Conservation (phyloP, 2,888 invertebrate genomes). For the Limenitis camilla region DNA sequence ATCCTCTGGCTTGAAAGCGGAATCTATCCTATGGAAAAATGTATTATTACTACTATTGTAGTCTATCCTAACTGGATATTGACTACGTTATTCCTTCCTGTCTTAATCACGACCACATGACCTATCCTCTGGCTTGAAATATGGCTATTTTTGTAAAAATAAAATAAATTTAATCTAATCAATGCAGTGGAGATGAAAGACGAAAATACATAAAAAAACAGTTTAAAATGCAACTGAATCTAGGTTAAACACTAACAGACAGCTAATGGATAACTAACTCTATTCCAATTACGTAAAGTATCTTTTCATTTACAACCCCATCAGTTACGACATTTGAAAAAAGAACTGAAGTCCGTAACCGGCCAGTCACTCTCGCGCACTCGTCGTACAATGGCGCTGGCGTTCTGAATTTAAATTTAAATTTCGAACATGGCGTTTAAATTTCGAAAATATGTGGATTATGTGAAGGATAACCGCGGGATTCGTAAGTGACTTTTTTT, state of each 20-base stretch:
- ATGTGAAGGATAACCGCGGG: constrained; percentile 21
- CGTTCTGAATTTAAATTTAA: constrained; percentile 11
- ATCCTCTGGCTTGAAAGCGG: too few species aligned
- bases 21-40: too few species aligned
- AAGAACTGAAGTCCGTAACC: constrained; percentile 5
- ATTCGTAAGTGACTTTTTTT: too few species aligned
- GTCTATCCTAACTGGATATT: too few species aligned
- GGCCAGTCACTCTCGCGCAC: constrained; percentile 29
- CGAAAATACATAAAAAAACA: background rate
- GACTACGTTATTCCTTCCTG: too few species aligned
- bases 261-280: background rate
- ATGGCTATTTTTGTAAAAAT: too few species aligned
- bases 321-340: constrained; percentile 2
- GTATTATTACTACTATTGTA: too few species aligned
- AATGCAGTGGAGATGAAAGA: background rate
- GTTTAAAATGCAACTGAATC: constrained; percentile 1
- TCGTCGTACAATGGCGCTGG: constrained; percentile 24
- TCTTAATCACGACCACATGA: too few species aligned
- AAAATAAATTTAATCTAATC: too few species aligned
- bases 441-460: constrained; percentile 18
- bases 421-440: constrained; percentile 22
- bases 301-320: constrained; percentile 11
- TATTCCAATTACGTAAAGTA: constrained; percentile 13
- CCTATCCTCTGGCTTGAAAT: too few species aligned
- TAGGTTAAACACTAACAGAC: background rate